A percentile compares a stretch with the other conserved stretches of the same genome.
Evolutionary conservation across 53 echinoderm and acorn worm genomes (phyloP).

Genomic region (Patiria pectinifera): DNA sequence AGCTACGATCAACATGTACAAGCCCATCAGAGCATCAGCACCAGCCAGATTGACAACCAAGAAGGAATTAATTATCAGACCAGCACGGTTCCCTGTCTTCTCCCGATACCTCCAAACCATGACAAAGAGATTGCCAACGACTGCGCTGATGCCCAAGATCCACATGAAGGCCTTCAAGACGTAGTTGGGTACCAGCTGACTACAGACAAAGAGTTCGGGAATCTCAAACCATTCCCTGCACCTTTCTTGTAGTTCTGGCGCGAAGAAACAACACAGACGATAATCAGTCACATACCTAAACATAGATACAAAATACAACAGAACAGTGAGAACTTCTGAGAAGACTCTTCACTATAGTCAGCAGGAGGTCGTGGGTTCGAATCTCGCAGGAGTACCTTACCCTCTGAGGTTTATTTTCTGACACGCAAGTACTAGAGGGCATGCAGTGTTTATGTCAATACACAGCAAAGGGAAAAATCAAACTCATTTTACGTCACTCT

Average conservation of each 20-base stretch:
- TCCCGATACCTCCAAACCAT: slow-evolving; percentile 31
- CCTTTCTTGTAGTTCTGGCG: background rate
- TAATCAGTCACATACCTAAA: slow-evolving; percentile 36
- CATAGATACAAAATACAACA: background rate
- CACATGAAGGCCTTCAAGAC: slow-evolving; percentile 54
- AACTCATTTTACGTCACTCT: too few relatives aligned
- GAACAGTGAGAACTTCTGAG: too few relatives aligned
- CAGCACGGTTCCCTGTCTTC: slow-evolving; percentile 8
- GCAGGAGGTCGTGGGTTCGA: too few relatives aligned
- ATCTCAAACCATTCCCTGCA: slow-evolving; percentile 7
- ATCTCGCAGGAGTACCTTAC: too few relatives aligned
- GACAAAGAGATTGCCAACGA: slow-evolving; percentile 62
- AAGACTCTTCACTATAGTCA: too few relatives aligned
- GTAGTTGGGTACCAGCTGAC: background rate
- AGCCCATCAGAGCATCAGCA: background rate
- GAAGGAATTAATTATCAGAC: slow-evolving; percentile 38
- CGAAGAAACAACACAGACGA: slow-evolving; percentile 30
- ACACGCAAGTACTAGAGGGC: too few relatives aligned
- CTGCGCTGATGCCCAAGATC: slow-evolving; percentile 72
- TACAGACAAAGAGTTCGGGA: slow-evolving; percentile 23
- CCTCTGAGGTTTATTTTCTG: too few relatives aligned
- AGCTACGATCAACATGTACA: background rate
- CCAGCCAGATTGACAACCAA: slow-evolving; percentile 53
- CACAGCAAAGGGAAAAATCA: too few relatives aligned
- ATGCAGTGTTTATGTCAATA: too few relatives aligned